Percentiles rank a stretch among this genome's conserved stretches.
Conservation (phyloP, 2,797 vertebrate genomes). For the Brotula barbata region DNA sequence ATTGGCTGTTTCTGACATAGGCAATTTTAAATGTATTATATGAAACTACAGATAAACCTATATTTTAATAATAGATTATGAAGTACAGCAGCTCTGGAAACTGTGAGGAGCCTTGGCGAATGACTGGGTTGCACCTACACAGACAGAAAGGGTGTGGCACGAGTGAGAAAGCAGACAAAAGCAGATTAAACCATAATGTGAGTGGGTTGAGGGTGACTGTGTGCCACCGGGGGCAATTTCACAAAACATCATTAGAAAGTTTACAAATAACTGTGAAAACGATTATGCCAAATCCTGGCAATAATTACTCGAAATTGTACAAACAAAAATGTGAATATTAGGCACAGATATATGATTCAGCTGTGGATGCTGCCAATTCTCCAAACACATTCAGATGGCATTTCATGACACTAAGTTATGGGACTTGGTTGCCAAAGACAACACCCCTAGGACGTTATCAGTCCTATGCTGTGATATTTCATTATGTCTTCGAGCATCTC, state of each 20-base stretch:
- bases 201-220: slow-evolving; percentile 22
- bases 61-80: neutral
- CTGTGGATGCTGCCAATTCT: neutral
- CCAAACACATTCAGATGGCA: slow-evolving; percentile 3
- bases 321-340: neutral
- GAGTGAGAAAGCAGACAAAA: slow-evolving; percentile 15
- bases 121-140: slow-evolving; percentile 27
- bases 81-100: slow-evolving; percentile 37
- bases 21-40: slow-evolving; percentile 28
- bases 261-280: slow-evolving; percentile 32
- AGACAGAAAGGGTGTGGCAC: slow-evolving; percentile 34
- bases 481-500: too few relatives aligned
- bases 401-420: too few relatives aligned
- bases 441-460: neutral
- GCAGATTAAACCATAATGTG: neutral
- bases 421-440: neutral
- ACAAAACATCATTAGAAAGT: slow-evolving; percentile 6
- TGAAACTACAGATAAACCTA: too few relatives aligned
- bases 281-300: slow-evolving; percentile 13
- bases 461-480: neutral
- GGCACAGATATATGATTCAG: neutral
- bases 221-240: slow-evolving; percentile 12
- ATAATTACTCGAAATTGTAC: slow-evolving; percentile 7
- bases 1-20: slow-evolving; percentile 19
- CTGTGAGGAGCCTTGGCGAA: slow-evolving; percentile 13